phyloP scores from a whole-genome alignment of 1,140 invertebrate species.

The Procambarus clarkii region DNA sequence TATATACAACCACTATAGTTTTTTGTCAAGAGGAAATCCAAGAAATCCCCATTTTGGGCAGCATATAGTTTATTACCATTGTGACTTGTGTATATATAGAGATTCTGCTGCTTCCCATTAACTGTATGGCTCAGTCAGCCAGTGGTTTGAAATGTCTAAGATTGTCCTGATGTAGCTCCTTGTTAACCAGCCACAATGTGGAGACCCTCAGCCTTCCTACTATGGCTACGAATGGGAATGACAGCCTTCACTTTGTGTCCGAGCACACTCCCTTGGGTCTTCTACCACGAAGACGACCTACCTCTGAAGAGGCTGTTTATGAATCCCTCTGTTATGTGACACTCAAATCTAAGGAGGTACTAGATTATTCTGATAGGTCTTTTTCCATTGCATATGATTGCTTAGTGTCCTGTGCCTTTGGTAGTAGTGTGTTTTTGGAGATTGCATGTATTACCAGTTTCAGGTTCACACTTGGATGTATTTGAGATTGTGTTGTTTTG shows the following conservation, averaged over 20 bases:
- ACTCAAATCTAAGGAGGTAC: conserved; percentile 62
- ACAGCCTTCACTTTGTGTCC: conserved; percentile 19
- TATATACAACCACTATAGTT: background rate
- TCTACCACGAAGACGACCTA: conserved; percentile 38
- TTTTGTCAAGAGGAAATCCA: background rate
- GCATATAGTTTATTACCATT: background rate
- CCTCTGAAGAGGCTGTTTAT: conserved; percentile 59
- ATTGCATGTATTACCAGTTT: background rate
- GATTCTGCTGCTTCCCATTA: background rate
- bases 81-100: background rate
- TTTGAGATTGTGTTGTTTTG: background rate
- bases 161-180: background rate
- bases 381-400: conserved; percentile 15
- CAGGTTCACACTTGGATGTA: background rate
- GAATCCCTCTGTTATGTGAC: conserved; percentile 67
- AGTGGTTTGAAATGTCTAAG: background rate
- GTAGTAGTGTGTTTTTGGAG: background rate
- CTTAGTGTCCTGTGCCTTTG: conserved; percentile 3
- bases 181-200: conserved; percentile 53
- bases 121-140: background rate
- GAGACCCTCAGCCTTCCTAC: conserved; percentile 32
- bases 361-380: conserved; percentile 8
- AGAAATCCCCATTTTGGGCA: background rate
- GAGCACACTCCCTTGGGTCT: conserved; percentile 29
- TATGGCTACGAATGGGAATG: conserved; percentile 30